Base-by-base conservation (phyloP, 2,113 vertebrate genomes). In the Nothocercus nigrocapillus region DNA sequence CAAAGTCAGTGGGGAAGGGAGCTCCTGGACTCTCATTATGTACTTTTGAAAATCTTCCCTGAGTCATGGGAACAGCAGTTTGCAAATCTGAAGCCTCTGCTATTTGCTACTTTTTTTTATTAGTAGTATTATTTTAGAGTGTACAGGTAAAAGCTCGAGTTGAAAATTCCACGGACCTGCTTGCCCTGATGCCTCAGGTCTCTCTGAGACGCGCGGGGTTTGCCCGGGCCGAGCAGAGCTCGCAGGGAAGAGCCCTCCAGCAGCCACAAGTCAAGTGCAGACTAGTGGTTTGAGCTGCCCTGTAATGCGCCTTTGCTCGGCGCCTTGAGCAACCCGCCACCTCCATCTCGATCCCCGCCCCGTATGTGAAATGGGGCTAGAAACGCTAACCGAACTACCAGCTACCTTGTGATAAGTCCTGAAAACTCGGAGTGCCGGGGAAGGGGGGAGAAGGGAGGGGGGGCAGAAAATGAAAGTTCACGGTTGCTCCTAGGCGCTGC, bases 181-280 rank as follows among this genome's bases (percentile, higher is more conserved):
- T 44, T 18, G 69, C 83, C 70, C 77, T 4, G 89, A 86, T 95
- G 93, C 89, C 51, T 28, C 32, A 27, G 51, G 44, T 77, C 53
- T 64, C 61, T 4, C 61, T 36, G 32, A 47, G 40, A 70, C 67
- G 19, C 75, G 25, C 44, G 27, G 77, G 83, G 89, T 85, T 72
- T 22, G 82, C 78, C 13, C 32, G 58, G 70, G 70, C 66, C 38
- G 58, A 18, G 87, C 20, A 34, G 69, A 24, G 62, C 56, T 63
- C 73, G 2, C 28, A 25, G 73, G 38, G 9, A 74, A 24, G 74
- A 25, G 21, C 13, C 75, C 62, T 70, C 10, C 53, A 51, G 51
- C 82, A 79, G 85, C 21, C 74, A 63, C 14, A 91, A 94, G 96
- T 94, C 95, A 96, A 96, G 95, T 95, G 94, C 92, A 90, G 80